phyloP scores from a whole-genome alignment of 2,888 invertebrate species.

The Rhorus exstirpatorius region DNA sequence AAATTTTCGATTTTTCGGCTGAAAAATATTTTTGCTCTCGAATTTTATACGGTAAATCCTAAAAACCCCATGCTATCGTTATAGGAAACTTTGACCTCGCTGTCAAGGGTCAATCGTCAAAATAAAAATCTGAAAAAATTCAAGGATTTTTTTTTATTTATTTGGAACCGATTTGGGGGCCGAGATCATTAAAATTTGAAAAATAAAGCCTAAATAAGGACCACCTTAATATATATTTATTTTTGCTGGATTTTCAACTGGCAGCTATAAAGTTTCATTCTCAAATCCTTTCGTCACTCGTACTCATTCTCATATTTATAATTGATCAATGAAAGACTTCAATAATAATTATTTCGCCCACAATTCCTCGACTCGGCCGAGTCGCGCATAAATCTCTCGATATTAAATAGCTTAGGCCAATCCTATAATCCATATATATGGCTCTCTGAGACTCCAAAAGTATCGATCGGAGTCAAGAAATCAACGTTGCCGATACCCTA shows the following conservation, averaged over 20 bases:
- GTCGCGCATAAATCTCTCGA: constrained; percentile 1
- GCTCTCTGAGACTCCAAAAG: neutral
- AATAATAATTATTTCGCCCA: constrained; percentile 74
- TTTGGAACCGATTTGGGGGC: too few relatives aligned
- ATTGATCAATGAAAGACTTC: constrained; percentile 84
- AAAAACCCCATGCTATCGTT: too few relatives aligned
- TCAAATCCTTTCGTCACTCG: constrained; percentile 71
- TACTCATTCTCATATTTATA: constrained; percentile 78
- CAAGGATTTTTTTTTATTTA: too few relatives aligned
- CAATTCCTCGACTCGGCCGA: constrained; percentile 69
- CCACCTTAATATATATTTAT: constrained; percentile 33
- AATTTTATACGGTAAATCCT: too few relatives aligned
- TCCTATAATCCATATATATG: constrained; percentile 2
- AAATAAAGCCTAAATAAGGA: too few relatives aligned
- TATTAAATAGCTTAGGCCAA: constrained; percentile 36
- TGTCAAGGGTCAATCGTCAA: too few relatives aligned
- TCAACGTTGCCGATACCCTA: too few relatives aligned
- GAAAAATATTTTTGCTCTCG: too few relatives aligned
- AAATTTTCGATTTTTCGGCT: too few relatives aligned
- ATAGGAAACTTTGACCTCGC: too few relatives aligned
- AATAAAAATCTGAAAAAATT: too few relatives aligned
- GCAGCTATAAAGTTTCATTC: constrained; percentile 54
- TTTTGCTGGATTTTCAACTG: constrained; percentile 46
- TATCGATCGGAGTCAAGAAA: neutral
- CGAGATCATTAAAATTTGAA: too few relatives aligned